These are phyloP conservation scores for Craseonycteris thonglongyai DNA, from an alignment of 2,113 vertebrate genomes.

Conservation along the genomic window DNA sequence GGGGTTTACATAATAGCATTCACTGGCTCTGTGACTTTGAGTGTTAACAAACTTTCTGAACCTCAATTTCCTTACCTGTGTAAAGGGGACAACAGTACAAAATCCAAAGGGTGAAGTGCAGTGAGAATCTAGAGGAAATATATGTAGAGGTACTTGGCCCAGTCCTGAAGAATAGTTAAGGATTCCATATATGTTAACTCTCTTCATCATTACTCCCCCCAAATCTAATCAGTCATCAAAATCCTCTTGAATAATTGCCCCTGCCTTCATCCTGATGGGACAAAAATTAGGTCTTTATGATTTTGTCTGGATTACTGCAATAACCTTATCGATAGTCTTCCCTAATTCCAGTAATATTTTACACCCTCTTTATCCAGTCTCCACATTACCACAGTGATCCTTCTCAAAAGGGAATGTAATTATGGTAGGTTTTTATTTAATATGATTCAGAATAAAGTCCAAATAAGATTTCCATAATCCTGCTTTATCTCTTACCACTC, in stretches of 20 bases:
- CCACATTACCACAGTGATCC: neutral
- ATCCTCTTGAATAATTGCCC: neutral
- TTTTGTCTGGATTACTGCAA: neutral
- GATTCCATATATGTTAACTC: constrained; percentile 11
- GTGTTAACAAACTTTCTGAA: constrained; percentile 19
- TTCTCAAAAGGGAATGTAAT: constrained; percentile 5
- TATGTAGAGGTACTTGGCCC: neutral
- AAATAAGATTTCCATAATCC: too few species aligned
- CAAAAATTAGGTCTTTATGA: neutral
- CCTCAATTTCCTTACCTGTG: constrained; percentile 12
- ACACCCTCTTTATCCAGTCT: neutral
- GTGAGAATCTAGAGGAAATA: neutral
- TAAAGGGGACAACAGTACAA: neutral
- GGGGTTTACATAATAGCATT: neutral
- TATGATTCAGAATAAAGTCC: too few species aligned
- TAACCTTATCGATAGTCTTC: neutral
- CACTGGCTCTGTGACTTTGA: neutral
- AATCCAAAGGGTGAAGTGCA: neutral
- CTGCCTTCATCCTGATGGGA: neutral
- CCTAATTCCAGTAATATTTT: neutral
- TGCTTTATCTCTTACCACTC: neutral
- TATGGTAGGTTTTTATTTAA: too few species aligned
- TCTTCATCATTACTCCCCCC: neutral
- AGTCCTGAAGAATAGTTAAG: neutral
- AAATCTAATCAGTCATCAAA: neutral